Base-by-base conservation (phyloP, 2,113 vertebrate species). In the Entosphenus tridentatus region DNA sequence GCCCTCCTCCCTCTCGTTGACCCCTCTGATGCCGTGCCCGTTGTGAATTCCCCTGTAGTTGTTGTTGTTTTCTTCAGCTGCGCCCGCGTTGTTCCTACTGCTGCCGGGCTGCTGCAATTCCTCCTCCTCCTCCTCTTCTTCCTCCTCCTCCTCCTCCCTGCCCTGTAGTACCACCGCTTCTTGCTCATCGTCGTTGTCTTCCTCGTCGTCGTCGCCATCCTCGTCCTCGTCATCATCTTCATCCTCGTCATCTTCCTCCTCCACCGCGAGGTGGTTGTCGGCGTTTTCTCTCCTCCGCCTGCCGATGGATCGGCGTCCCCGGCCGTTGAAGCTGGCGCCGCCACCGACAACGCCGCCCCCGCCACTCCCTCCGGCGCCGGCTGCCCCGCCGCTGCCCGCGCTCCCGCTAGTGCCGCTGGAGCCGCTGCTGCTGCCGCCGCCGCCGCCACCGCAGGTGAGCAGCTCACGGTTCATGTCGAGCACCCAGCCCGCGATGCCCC, bases 281-380 rank as follows among this genome's bases (percentile, higher is more conserved):
- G n/a, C 62, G n/a, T 21, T n/a, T 65, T 21, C 62, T 21, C 21
- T 65, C 62, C n/a, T 65, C 62, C 21, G n/a, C 62, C n/a, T n/a
- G 62, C n/a, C 62, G 21, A 65, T 2, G n/a, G 10, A 11, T 65
- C 21, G 21, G 62, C 62, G 21, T 21, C 8, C 62, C n/a, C 10
- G n/a, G 62, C 62, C 21, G 39, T 21, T 65, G 62, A 16, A 65
- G n/a, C 62, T 65, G 62, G 62, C n/a, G 62, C 62, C n/a, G 62
- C n/a, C n/a, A n/a, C 62, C 21, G 62, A n/a, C 39, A 39, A 39
- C 39, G n/a, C 62, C 62, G 21, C 62, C 21, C 9, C 62, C 21
- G 62, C n/a, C n/a, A 16, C 62, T 39, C 39, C 39, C 39, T 39
- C 39, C 39, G 39, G 39, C 39, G 6, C 39, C 39, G 39, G 39